Percentiles rank a stretch among this genome's conserved stretches.
Evolutionary conservation across 2,888 invertebrate genomes (phyloP).

Genomic region (Gandaritis pyraliata): DNA sequence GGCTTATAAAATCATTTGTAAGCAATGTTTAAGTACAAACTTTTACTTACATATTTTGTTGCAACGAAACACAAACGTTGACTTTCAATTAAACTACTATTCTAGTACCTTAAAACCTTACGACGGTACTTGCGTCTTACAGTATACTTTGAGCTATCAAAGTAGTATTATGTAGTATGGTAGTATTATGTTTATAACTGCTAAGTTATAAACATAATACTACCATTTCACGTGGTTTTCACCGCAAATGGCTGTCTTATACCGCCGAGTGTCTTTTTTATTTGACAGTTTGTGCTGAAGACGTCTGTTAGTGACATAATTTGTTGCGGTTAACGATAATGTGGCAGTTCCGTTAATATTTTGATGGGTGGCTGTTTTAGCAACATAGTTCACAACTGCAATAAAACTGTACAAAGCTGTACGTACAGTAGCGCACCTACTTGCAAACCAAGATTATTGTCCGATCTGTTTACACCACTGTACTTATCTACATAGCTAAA

Average conservation of each 20-base stretch:
- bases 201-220: conserved; percentile 68
- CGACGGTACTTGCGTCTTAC: conserved; percentile 15
- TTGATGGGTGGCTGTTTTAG: conserved; percentile 31
- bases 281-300: conserved; percentile 62
- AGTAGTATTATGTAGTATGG: too few relatives aligned
- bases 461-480: too few relatives aligned
- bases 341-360: conserved; percentile 43
- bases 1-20: too few relatives aligned
- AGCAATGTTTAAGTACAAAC: too few relatives aligned
- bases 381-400: too few relatives aligned
- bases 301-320: conserved; percentile 56
- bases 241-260: conserved; percentile 45
- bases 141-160: conserved; percentile 56
- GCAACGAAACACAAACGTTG: conserved; percentile 4
- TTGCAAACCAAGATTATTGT: too few relatives aligned
- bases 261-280: conserved; percentile 54
- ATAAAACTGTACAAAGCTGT: too few relatives aligned
- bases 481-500: too few relatives aligned
- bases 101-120: conserved; percentile 5
- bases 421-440: too few relatives aligned
- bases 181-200: too few relatives aligned
- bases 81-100: conserved; percentile 15
- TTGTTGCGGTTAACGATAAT: conserved; percentile 55
- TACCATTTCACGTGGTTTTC: conserved; percentile 51
- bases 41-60: background rate